These are phyloP conservation scores for Malurus elegans DNA, from an alignment of 2,113 vertebrate species.

Conservation along the genomic window DNA sequence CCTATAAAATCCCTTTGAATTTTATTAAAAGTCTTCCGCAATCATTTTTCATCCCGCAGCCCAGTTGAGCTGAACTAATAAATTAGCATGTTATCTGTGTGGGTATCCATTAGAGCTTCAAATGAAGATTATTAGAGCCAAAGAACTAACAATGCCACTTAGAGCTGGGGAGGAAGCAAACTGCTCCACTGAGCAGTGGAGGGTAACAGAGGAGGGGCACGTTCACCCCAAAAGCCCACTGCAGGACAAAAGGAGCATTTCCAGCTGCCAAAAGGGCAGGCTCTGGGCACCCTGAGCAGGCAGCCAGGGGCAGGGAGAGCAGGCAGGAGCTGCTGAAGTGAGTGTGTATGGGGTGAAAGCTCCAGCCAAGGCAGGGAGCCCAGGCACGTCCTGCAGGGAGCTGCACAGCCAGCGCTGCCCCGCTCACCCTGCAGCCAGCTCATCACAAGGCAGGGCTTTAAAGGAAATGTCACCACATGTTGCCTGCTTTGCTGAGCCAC, in stretches of 20 bases:
- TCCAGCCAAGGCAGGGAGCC: neutral
- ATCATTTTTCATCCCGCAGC: conserved; percentile 68
- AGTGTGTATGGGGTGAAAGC: neutral
- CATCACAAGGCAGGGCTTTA: neutral
- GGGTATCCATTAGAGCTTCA: conserved; percentile 60
- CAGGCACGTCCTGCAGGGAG: neutral
- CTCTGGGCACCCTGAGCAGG: neutral
- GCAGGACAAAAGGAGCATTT: neutral
- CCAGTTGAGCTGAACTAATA: conserved; percentile 71
- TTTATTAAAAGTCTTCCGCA: conserved; percentile 66
- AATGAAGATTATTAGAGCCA: conserved; percentile 37
- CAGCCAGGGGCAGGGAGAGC: neutral
- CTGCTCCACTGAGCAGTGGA: neutral
- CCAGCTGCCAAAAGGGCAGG: neutral
- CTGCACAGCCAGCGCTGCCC: neutral
- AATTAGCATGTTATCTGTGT: conserved; percentile 67
- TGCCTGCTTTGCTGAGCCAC: neutral
- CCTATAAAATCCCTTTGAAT: conserved; percentile 72
- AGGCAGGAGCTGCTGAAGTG: neutral
- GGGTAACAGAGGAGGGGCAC: neutral
- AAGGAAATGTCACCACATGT: neutral
- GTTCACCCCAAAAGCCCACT: neutral
- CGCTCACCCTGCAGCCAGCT: neutral
- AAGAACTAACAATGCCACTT: conserved; percentile 4
- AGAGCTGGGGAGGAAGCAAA: neutral